Percentiles rank a stretch among this genome's conserved stretches.
phyloP scores from a whole-genome alignment of 2,797 vertebrate genomes.

The Syndactyla subalaris region DNA sequence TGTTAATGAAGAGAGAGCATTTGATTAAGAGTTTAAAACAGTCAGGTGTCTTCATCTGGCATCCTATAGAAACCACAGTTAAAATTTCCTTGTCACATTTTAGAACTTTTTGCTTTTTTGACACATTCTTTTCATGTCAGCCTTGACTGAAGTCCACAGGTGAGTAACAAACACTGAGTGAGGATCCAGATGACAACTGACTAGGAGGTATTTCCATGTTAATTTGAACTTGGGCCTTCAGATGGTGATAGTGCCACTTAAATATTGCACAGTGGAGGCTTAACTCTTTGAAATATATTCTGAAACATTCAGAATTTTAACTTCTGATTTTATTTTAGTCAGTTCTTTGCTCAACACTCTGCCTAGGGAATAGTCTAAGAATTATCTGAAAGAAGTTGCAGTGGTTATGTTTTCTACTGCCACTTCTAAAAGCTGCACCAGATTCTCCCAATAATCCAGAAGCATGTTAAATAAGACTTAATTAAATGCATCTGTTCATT shows the following conservation, averaged over 20 bases:
- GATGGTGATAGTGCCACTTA: neutral
- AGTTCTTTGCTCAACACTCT: neutral
- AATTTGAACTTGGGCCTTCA: neutral
- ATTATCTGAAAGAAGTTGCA: neutral
- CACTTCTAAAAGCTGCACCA: neutral
- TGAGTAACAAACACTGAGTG: neutral
- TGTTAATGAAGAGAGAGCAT: neutral
- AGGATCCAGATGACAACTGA: neutral
- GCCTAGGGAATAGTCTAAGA: neutral
- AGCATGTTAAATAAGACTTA: neutral
- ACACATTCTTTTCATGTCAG: neutral
- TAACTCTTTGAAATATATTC: neutral
- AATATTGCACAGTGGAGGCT: neutral
- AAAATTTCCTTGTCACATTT: neutral
- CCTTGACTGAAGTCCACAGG: accelerated
- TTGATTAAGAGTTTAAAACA: neutral
- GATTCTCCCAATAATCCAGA: neutral
- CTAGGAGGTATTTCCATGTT: neutral
- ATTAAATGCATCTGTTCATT: neutral
- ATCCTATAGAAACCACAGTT: neutral
- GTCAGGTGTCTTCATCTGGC: neutral
- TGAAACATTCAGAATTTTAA: neutral
- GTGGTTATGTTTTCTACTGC: neutral
- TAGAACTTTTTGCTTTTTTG: neutral
- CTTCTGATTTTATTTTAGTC: neutral